Conservation (phyloP, 2,888 invertebrate species). For the Amiota mariae region DNA sequence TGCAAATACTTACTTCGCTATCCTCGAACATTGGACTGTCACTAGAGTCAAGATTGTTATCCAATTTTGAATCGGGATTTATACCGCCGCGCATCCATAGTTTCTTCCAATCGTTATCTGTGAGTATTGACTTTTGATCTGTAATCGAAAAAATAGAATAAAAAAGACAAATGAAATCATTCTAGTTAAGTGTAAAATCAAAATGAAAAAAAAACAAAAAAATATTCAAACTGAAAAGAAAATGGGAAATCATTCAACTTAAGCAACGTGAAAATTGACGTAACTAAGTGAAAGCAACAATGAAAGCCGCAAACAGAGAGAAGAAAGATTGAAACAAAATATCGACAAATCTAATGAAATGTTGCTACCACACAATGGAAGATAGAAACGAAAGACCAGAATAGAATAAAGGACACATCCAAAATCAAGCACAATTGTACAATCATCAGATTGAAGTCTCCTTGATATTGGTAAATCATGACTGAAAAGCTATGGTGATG, state of each 20-base stretch:
- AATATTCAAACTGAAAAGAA: not conserved
- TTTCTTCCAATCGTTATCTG: constrained; percentile 74
- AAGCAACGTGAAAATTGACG: constrained; percentile 29
- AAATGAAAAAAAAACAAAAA: not conserved
- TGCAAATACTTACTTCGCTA: constrained; percentile 71
- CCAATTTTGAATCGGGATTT: constrained; percentile 72
- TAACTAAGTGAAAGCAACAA: constrained; percentile 19
- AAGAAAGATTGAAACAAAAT: not conserved
- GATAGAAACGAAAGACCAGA: not conserved
- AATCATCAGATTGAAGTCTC: constrained; percentile 9
- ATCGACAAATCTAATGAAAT: not conserved
- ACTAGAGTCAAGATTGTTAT: constrained; percentile 73
- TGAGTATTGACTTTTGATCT: constrained; percentile 74
- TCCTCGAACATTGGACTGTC: constrained; percentile 74
- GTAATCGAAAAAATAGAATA: constrained; percentile 48
- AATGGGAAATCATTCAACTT: not conserved
- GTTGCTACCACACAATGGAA: not conserved
- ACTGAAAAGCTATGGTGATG: not conserved
- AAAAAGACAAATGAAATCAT: constrained; percentile 36
- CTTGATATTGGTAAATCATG: constrained; percentile 4
- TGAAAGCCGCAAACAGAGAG: not conserved
- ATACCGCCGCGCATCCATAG: constrained; percentile 74
- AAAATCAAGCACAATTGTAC: constrained; percentile 22
- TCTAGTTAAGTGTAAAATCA: not conserved
- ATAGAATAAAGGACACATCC: not conserved